These are phyloP conservation scores for Festucalex cinctus DNA, from an alignment of 2,113 vertebrate genomes.

Conservation along the genomic window DNA sequence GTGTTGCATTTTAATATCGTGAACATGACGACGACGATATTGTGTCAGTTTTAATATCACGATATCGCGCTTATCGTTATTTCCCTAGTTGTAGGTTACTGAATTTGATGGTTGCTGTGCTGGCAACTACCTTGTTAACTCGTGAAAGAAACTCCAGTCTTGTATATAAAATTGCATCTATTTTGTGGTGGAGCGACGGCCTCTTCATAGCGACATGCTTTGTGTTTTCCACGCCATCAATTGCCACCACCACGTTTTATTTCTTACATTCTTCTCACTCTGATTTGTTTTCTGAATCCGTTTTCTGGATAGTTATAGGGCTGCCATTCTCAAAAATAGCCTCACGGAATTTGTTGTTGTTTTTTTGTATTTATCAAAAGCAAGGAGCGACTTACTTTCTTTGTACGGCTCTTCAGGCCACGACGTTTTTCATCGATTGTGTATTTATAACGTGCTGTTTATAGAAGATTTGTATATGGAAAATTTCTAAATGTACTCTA, in stretches of 20 bases:
- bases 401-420: conserved; percentile 40
- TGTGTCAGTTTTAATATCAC: too few relatives aligned
- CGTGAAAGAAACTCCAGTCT: conserved; percentile 37
- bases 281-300: conserved; percentile 57
- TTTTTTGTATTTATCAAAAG: conserved; percentile 59
- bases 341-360: conserved; percentile 27
- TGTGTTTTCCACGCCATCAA: conserved; percentile 39
- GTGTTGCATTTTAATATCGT: too few relatives aligned
- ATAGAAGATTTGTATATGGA: conserved; percentile 67
- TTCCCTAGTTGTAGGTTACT: conserved; percentile 43
- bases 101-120: conserved; percentile 31
- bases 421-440: conserved; percentile 55
- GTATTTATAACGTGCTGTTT: conserved; percentile 71
- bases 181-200: conserved; percentile 51
- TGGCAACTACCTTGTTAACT: conserved; percentile 59
- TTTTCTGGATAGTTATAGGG: conserved; percentile 66
- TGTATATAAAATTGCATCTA: conserved; percentile 64
- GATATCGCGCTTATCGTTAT: too few relatives aligned
- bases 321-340: conserved; percentile 49
- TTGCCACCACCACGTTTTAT: conserved; percentile 49
- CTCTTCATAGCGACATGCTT: conserved; percentile 55
- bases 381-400: conserved; percentile 50
- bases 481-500: conserved; percentile 67
- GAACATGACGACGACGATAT: too few relatives aligned
- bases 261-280: conserved; percentile 59